A percentile compares a stretch with the other conserved stretches of the same genome.
Evolutionary conservation across 1,140 invertebrate species (phyloP).

Genomic region (Danaus melanippus): DNA sequence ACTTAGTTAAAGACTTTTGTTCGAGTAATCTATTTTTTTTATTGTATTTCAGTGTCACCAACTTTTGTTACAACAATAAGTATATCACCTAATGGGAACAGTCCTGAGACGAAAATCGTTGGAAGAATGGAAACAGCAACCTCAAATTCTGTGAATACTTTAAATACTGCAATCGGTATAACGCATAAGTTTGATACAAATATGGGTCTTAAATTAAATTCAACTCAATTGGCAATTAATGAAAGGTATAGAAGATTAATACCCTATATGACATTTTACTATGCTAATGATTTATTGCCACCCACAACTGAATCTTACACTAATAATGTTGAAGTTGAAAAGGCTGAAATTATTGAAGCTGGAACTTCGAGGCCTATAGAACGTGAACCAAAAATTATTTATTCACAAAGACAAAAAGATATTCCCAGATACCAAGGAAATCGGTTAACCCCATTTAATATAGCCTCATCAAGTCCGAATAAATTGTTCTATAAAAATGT

Average conservation of each 20-base stretch:
- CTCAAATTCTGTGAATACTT: constrained; percentile 5
- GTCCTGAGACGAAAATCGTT: constrained; percentile 63
- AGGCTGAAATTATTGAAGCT: constrained; percentile 53
- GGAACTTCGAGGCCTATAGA: constrained; percentile 30
- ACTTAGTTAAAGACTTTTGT: too few relatives aligned
- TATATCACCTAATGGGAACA: constrained; percentile 67
- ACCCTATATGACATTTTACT: constrained; percentile 86
- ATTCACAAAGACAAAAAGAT: constrained; percentile 40
- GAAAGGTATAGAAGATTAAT: constrained; percentile 83
- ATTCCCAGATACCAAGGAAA: constrained; percentile 69
- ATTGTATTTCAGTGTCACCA: constrained; percentile 61
- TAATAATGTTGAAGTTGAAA: constrained; percentile 57
- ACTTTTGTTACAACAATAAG: constrained; percentile 49
- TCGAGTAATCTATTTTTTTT: constrained; percentile 9
- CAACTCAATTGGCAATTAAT: constrained; percentile 61
- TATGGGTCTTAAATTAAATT: constrained; percentile 28
- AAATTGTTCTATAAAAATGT: constrained; percentile 56
- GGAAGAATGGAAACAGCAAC: constrained; percentile 37
- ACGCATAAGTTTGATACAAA: constrained; percentile 30
- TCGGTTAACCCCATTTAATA: constrained; percentile 63
- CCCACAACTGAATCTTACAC: constrained; percentile 41
- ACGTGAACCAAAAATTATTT: constrained; percentile 45
- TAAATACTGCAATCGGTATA: background rate
- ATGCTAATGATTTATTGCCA: constrained; percentile 74
- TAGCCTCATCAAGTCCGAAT: constrained; percentile 63